Evolutionary conservation across 2,888 invertebrate genomes (phyloP), one percentile per base, ranked within the genome.

Genomic region (Trissoscelio sp.): DNA sequence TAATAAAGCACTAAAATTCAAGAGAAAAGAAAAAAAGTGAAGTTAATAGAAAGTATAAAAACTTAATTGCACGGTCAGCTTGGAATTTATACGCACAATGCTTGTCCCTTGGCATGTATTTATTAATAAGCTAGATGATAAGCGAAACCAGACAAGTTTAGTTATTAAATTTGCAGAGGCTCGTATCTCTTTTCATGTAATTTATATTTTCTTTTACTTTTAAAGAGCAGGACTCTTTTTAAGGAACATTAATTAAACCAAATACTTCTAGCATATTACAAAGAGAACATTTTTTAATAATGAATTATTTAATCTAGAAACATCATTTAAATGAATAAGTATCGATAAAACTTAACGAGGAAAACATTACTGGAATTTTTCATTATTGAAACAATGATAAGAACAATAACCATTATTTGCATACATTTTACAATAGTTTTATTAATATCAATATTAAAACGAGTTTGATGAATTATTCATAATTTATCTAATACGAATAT

Each of bases 91-190:
- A 58, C 24, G 3, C 18, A 44, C 48, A 7, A 28, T 48, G 11
- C 58, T 67, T 67, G 51, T 60, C 60, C 58, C 14, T 37, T 58
- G 48, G 7, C 24, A 20, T 60, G 28, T 77, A 69, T 67, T 69
- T 77, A 77, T 69, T 69, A 60, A 66, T 75, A 75, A 67, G 58
- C 58, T 51, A 57, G 34, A 48, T 75, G 66, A 66, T 55, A 66
- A 55, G 66, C 58, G 39, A 48, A 72, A 72, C 46, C 51, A 44
- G 48, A 66, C 24, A 20, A 64, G 37, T 75, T 58, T 24, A 57
- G 57, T 48, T 74, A 75, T 57, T 66, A 57, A 64, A 75, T 75
- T 46, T 39, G 7, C 42, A 5, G 20, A 11, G 48, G 16, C 57
- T 24, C 57, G 14, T 66, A 55, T 53, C 46, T 55, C 14, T 5